Base-by-base conservation (phyloP, 2,888 invertebrate species). In the Orchesella flavescens region DNA sequence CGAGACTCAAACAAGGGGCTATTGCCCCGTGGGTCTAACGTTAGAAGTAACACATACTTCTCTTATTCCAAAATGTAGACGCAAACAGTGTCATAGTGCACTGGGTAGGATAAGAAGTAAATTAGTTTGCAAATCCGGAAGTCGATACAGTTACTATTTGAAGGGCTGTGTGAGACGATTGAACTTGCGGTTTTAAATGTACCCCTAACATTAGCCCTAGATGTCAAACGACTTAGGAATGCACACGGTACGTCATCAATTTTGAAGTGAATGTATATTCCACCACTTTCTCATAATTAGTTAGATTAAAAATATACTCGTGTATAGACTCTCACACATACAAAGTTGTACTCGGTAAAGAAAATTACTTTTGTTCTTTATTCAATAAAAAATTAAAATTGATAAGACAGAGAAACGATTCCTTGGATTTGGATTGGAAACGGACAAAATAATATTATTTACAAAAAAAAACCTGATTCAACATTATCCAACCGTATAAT, bases 11-110 rank as follows among this genome's bases (percentile, higher is more conserved):
- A 82, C 84, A n/a, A 74, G 57, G 57, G 86, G 84, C 2, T 83
- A 86, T 19, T 86, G 86, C 23, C 80, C 73, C 0, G 63, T 15
- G 12, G 77, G 80, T n/a, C 21, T 72, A 61, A 79, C 66, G 4
- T 49, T 86, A 19, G 86, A 84, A 61, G 34, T 86, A 9, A 69
- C 65, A 12, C 86, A 86, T 68, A 46, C 76, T 17, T 83, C 83
- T 0, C 80, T 72, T 23, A 57, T 83, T 15, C 86, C 86, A 0
- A 53, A 72, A 55, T 86, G 86, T 17, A 24, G 53, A 57, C 21
- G 12, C 5, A 61, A 44, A 57, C 9, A 15, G 7, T 74, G 76
- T n/a, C 17, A 72, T 19, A 13, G 46, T 1, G 44, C n/a, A n/a
- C 24, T 82, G 17, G 61, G 76, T 19, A 76, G 76, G 10, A 65